Base-by-base conservation (phyloP, 1,140 invertebrate genomes). In the Drosophila malerkotliana region DNA sequence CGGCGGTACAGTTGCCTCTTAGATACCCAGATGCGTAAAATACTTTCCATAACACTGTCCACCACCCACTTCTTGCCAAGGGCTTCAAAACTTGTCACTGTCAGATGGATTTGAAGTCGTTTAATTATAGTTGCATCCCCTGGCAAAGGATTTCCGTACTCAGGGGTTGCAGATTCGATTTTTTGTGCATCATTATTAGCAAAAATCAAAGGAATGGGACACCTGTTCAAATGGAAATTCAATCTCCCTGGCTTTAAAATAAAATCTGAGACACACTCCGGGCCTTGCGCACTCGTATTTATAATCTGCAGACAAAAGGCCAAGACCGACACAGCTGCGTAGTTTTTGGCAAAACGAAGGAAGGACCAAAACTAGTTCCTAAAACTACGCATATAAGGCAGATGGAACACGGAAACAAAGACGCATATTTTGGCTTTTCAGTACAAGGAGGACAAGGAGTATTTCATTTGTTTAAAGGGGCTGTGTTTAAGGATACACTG, bases 201-300 rank as follows among this genome's bases (percentile, higher is more conserved):
- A 37, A 47, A 18, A 9, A n/a, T 14, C 41, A 18, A 15, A 10
- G 39, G 62, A 30, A 66, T 24, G 63, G 67, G 67, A 39, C 67
- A 71, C 67, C 67, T 71, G 67, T 69, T 57, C 64, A 71, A 71
- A 71, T 69, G 67, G 67, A 39, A 71, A 71, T 71, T 39, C 26
- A 48, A 71, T 71, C 52, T 57, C 44, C 44, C 47, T 15, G 21
- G n/a, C 32, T 47, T 10, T 55, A 64, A 71, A 49, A 57, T 39
- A 8, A 24, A 71, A 39, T 57, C 67, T 24, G 62, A 69, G 62
- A 48, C 49, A 56, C 66, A 68, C 66, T 68, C 51, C 32, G 12
- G 24, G 48, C 18, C 66, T 48, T 67, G 56, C 15, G 62, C 30
- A 48, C 18, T 39, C 59, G 59, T 26, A 67, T 64, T 15, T 30